Evolutionary conservation across 1,140 invertebrate species (phyloP), one percentile per base, ranked within the genome.

Genomic region (Sminthurinus signatus): DNA sequence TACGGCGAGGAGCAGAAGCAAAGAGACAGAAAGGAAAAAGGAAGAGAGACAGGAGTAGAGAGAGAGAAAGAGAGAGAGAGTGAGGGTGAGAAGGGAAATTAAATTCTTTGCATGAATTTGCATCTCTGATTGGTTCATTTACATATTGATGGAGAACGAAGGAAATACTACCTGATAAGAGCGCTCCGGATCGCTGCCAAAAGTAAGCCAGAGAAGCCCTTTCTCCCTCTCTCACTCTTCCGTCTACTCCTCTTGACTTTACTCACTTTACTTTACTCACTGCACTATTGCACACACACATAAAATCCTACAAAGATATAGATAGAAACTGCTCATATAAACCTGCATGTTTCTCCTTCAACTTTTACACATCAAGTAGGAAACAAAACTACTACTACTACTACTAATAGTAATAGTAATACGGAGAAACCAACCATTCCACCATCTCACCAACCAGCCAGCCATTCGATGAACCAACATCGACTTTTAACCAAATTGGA

Each of bases 31-130:
- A 21, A 60, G 23, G 27, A n/a, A 59, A 25, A 44, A n/a, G 54
- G 54, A 21, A 43, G 52, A 27, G 23, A 55, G 43, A 44, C 36
- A 58, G 44, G 42, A 25, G 39, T 17, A 44, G 27, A 43, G 28
- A 31, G 36, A 39, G 54, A 46, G 58, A 27, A 21, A 60, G 23
- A 39, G 28, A 59, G 39, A 44, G 31, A 36, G 46, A 60, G n/a
- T n/a, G n/a, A n/a, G 62, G 51, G 67, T 46, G 60, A 61, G 54
- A 71, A 61, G 68, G 65, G 71, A 73, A 74, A 73, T 74, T 74
- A 73, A 73, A 74, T 74, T 73, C 72, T 74, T 73, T 73, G 72
- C 72, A 73, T 74, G 69, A 73, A 74, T 74, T 74, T 74, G 69
- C 73, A 74, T 74, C 58, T 50, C 61, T 73, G 73, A 74, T 74